Percentiles rank a stretch among this genome's conserved stretches.
Conservation (phyloP, 2,797 vertebrate species). For the Sus cebifrons region DNA sequence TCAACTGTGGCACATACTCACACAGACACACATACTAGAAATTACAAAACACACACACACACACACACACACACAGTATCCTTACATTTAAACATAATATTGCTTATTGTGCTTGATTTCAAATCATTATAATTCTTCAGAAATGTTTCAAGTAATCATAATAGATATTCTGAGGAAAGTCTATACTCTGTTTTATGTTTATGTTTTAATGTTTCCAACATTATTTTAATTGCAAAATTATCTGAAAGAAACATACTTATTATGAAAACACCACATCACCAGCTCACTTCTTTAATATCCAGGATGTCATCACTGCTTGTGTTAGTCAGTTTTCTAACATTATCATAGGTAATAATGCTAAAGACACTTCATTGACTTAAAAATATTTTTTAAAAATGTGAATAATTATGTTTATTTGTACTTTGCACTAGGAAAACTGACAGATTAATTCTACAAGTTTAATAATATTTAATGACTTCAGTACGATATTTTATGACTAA, state of each 20-base stretch:
- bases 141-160: not conserved
- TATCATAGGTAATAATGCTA: not conserved
- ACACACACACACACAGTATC: not conserved
- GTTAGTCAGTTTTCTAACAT: not conserved
- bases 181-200: not conserved
- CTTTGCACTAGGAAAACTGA: not conserved
- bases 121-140: not conserved
- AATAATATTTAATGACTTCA: not conserved
- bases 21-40: not conserved
- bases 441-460: not conserved
- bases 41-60: not conserved
- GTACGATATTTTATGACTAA: not conserved
- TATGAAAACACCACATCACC: not conserved
- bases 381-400: not conserved
- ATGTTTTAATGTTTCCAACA: not conserved
- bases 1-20: not conserved
- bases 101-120: not conserved
- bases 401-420: not conserved
- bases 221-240: not conserved
- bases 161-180: not conserved
- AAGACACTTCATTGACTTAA: not conserved
- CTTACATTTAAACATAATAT: not conserved
- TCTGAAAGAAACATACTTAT: not conserved
- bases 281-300: not conserved
- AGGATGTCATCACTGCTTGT: too few species aligned